Evolutionary conservation across 2,888 invertebrate genomes (phyloP).

Genomic region (Andrena haemorrhoa): DNA sequence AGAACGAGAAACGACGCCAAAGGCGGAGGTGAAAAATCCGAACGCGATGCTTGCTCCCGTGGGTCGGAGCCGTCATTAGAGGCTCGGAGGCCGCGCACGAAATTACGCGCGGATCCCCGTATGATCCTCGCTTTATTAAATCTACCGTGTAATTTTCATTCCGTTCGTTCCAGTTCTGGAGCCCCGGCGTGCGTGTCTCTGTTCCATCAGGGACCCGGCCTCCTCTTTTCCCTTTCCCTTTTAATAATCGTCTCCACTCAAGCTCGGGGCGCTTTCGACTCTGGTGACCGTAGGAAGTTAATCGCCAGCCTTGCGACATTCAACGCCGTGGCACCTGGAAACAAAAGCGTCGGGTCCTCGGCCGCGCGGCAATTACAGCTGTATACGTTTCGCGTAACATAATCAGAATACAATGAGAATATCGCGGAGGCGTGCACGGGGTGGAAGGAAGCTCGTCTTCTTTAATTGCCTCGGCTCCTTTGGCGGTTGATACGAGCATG

Average conservation of each 20-base stretch:
- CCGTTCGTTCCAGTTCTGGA: slow-evolving; percentile 67
- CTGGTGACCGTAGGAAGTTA: background rate
- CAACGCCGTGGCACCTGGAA: background rate
- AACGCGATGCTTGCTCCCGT: slow-evolving; percentile 54
- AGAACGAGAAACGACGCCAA: slow-evolving; percentile 25
- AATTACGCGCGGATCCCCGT: slow-evolving; percentile 69
- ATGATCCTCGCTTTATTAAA: slow-evolving; percentile 73
- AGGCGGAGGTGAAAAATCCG: slow-evolving; percentile 65
- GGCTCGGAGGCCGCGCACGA: slow-evolving; percentile 67
- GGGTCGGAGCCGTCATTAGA: slow-evolving; percentile 64
- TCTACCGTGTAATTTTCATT: slow-evolving; percentile 74
- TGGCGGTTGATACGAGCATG: background rate
- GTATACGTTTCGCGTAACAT: too few relatives aligned
- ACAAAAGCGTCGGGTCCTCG: background rate
- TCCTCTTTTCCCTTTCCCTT: slow-evolving; percentile 23
- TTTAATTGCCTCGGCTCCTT: background rate
- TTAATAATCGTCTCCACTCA: slow-evolving; percentile 18
- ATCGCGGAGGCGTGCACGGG: too few relatives aligned
- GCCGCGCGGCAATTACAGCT: too few relatives aligned
- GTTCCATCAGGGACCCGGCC: slow-evolving; percentile 48
- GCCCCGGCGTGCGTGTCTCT: slow-evolving; percentile 63
- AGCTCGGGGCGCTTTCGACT: background rate
- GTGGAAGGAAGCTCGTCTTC: too few relatives aligned
- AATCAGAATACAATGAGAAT: too few relatives aligned
- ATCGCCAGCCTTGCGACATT: background rate